These are phyloP conservation scores for Syngnathus typhle DNA, from an alignment of 2,113 vertebrate species.

Conservation along the genomic window DNA sequence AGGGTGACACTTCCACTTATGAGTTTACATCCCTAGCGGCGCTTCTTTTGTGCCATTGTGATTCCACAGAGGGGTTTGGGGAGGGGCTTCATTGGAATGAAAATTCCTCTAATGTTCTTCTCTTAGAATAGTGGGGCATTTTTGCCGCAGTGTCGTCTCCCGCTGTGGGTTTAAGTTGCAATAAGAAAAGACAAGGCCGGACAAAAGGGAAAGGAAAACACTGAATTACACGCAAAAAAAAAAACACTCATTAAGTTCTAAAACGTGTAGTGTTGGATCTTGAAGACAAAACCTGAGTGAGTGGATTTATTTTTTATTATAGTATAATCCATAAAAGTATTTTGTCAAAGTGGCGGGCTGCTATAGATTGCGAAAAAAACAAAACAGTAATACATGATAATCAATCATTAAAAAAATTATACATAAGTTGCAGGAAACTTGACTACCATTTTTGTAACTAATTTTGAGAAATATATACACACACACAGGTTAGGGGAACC, in stretches of 20 bases:
- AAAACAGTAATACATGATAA: too few species aligned
- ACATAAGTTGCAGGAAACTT: background rate
- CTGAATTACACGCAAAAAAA: conserved; percentile 55
- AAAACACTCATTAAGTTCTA: background rate
- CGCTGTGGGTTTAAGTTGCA: conserved; percentile 76
- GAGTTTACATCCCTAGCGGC: conserved; percentile 60
- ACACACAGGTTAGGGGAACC: background rate
- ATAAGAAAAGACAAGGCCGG: conserved; percentile 68
- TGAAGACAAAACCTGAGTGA: background rate
- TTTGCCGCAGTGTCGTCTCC: conserved; percentile 64
- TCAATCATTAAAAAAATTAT: too few species aligned
- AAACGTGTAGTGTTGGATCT: background rate
- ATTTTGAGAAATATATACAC: background rate
- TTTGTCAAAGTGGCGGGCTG: too few species aligned
- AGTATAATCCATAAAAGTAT: too few species aligned
- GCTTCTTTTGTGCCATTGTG: conserved; percentile 67
- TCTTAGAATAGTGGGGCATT: conserved; percentile 65
- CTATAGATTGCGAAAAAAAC: too few species aligned
- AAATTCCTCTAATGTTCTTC: conserved; percentile 73
- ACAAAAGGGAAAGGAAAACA: conserved; percentile 55
- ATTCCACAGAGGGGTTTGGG: conserved; percentile 66
- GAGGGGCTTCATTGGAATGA: conserved; percentile 76
- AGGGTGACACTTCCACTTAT: conserved; percentile 64
- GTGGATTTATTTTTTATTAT: background rate
- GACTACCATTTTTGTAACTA: background rate